These are phyloP conservation scores for Tribolium freemani DNA, from an alignment of 2,888 invertebrate species.

Conservation along the genomic window DNA sequence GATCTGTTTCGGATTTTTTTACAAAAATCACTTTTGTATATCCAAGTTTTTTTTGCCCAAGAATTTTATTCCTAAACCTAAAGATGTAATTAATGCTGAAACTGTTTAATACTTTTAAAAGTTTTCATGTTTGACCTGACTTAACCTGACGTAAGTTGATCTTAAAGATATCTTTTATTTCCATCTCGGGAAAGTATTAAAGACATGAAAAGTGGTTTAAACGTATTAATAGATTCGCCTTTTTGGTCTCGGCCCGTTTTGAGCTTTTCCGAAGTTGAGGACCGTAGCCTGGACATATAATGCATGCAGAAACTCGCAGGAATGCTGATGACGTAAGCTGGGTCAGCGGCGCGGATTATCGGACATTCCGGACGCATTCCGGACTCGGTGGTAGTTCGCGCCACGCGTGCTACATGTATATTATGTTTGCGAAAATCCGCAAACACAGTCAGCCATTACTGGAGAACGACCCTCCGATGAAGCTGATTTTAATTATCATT, in stretches of 20 bases:
- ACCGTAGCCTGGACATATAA: conserved; percentile 9
- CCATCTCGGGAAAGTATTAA: no score
- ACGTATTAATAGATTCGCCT: background rate
- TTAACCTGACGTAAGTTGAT: no score
- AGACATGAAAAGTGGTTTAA: background rate
- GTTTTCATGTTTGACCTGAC: no score
- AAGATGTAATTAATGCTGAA: no score
- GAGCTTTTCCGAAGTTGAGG: background rate
- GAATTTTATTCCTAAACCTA: no score
- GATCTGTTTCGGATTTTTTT: no score
- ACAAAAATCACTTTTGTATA: no score
- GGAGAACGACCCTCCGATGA: conserved; percentile 6
- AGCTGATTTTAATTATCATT: conserved; percentile 37
- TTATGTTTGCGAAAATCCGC: conserved; percentile 57
- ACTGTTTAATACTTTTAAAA: no score
- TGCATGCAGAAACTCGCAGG: conserved; percentile 51
- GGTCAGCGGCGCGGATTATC: conserved; percentile 64
- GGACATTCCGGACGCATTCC: conserved; percentile 64
- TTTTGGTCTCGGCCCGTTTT: background rate
- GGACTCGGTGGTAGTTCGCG: conserved; percentile 55
- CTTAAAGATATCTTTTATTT: no score
- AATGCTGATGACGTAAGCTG: conserved; percentile 64
- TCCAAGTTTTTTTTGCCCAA: no score
- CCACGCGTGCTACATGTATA: conserved; percentile 61
- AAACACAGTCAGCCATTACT: conserved; percentile 35